These are phyloP conservation scores for Pluvianellus socialis DNA, from an alignment of 2,113 vertebrate species.

Conservation along the genomic window DNA sequence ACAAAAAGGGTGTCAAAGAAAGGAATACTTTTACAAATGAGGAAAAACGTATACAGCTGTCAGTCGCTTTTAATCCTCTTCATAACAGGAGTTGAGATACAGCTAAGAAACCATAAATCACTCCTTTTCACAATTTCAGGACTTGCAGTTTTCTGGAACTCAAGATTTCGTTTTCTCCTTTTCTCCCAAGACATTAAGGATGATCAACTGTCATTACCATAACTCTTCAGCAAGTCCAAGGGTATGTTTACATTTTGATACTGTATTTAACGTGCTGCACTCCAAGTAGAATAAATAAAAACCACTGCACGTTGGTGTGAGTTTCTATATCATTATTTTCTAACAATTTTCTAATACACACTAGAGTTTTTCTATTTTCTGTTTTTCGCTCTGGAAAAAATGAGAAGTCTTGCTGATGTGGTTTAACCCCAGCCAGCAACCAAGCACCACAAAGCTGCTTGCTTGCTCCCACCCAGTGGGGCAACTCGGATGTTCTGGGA, in stretches of 20 bases:
- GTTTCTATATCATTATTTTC: background rate
- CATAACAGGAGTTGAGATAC: background rate
- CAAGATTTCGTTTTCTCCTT: background rate
- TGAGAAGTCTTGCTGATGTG: background rate
- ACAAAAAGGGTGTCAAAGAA: constrained; percentile 2
- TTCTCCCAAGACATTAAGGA: background rate
- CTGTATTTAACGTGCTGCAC: background rate
- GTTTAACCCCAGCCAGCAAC: background rate
- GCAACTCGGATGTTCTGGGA: too few species aligned
- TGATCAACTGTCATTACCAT: background rate
- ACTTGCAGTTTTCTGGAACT: background rate
- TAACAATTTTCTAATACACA: background rate
- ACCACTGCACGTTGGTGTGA: background rate
- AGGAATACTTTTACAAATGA: background rate
- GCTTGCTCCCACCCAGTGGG: background rate
- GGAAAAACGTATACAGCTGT: background rate
- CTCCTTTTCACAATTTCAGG: background rate
- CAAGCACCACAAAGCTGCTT: background rate
- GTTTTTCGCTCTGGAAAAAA: background rate
- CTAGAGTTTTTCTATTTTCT: background rate
- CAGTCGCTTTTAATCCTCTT: constrained; percentile 12
- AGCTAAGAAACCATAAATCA: background rate
- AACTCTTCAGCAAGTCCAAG: background rate
- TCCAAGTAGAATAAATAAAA: background rate
- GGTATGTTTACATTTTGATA: background rate